Percentiles rank a stretch among this genome's conserved stretches.
Conservation (phyloP, 2,113 vertebrate genomes). For the Catharus minimus region DNA sequence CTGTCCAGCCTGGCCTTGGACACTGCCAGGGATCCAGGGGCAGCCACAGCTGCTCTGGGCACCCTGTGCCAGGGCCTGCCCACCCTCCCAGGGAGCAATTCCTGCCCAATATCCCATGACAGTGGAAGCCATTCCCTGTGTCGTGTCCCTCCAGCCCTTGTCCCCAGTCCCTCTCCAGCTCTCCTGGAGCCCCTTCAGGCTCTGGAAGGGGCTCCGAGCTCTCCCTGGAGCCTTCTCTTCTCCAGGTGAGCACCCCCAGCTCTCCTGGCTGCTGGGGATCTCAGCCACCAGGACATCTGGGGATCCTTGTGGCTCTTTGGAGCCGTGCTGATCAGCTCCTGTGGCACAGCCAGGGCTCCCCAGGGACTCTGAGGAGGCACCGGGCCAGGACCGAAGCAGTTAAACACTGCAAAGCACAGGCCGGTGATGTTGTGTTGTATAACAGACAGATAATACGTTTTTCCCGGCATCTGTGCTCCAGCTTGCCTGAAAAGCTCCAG, state of each 20-base stretch:
- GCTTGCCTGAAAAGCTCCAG: conserved; percentile 12
- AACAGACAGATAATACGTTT: background rate
- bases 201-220: background rate
- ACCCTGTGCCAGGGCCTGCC: background rate
- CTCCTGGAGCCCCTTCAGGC: background rate
- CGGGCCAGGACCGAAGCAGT: background rate
- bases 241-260: background rate
- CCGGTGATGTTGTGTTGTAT: background rate
- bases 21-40: background rate
- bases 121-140: background rate
- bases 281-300: background rate
- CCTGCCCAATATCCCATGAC: background rate
- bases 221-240: background rate
- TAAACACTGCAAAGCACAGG: background rate
- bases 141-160: background rate
- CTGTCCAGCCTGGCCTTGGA: background rate
- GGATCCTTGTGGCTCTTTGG: no score
- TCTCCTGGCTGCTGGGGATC: background rate
- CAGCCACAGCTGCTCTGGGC: background rate
- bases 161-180: background rate
- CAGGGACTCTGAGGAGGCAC: background rate
- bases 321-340: background rate
- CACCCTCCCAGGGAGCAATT: background rate
- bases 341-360: background rate
- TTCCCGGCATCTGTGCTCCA: conserved; percentile 1